A percentile compares a stretch with the other conserved stretches of the same genome.
phyloP scores from a whole-genome alignment of 2,888 invertebrate genomes.

The Celastrina argiolus region DNA sequence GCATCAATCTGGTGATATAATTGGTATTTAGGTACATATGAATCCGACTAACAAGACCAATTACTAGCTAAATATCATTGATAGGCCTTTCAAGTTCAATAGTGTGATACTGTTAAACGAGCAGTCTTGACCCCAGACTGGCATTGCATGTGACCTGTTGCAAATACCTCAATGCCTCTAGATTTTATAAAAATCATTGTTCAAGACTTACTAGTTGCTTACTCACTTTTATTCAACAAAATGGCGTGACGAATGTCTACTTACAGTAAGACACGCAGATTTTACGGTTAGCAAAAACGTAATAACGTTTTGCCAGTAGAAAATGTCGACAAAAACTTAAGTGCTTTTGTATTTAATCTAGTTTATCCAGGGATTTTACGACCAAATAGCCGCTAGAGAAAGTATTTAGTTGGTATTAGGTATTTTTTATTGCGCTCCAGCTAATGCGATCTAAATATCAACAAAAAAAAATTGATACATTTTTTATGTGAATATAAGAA shows the following conservation, averaged over 20 bases:
- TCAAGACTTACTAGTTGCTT: not conserved
- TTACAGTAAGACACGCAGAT: not conserved
- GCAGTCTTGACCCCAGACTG: not conserved
- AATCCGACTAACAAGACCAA: too few relatives aligned
- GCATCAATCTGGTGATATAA: too few relatives aligned
- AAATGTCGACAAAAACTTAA: not conserved
- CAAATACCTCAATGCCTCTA: conserved; percentile 9
- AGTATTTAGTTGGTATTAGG: not conserved
- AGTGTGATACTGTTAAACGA: not conserved
- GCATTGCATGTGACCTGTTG: not conserved
- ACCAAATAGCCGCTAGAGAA: not conserved
- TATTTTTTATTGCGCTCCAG: too few relatives aligned
- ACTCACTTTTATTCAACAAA: not conserved
- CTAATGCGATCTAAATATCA: too few relatives aligned
- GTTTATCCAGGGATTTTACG: not conserved
- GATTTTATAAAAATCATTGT: not conserved
- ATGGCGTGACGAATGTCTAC: not conserved
- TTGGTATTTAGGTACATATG: too few relatives aligned
- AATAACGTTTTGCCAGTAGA: not conserved
- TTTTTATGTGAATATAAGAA: too few relatives aligned
- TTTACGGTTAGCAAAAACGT: not conserved
- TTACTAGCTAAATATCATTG: too few relatives aligned
- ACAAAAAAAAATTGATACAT: too few relatives aligned
- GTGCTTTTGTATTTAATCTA: conserved; percentile 7
- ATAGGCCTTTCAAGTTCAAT: too few relatives aligned